Conservation (phyloP, 2,797 vertebrate genomes). For the Pangasius macronema region DNA sequence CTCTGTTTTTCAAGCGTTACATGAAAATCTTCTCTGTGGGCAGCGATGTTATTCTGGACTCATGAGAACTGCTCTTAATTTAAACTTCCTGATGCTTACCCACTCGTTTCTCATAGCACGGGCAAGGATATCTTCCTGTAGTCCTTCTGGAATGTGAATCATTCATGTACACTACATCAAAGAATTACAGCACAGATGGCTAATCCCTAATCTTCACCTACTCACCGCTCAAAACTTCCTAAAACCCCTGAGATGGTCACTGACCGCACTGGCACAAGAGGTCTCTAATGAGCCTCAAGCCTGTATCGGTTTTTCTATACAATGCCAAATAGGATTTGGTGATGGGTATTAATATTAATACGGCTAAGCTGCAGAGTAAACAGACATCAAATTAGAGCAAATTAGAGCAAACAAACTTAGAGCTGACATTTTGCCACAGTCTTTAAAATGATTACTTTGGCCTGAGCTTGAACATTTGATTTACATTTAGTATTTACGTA, state of each 20-base stretch:
- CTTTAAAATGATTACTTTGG: background rate
- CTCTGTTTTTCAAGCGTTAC: background rate
- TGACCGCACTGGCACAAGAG: conserved; percentile 1
- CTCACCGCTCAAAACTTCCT: background rate
- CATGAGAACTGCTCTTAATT: conserved; percentile 34
- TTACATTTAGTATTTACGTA: background rate
- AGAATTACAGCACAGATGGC: background rate
- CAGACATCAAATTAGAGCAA: too few species aligned
- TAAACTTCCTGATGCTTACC: conserved; percentile 23
- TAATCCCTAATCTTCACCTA: background rate
- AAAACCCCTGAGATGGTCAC: background rate
- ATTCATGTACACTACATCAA: background rate
- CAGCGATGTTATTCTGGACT: conserved; percentile 10
- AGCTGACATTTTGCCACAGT: background rate
- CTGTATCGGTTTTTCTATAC: background rate
- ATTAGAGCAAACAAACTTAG: background rate
- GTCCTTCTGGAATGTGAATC: conserved; percentile 5
- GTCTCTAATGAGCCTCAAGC: background rate
- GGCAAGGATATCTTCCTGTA: background rate
- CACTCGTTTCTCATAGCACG: conserved; percentile 47
- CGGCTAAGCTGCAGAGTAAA: background rate
- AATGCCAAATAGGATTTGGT: background rate
- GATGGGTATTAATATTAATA: background rate
- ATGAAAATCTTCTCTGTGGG: conserved; percentile 25
- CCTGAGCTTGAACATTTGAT: background rate